Base-by-base conservation (phyloP, 2,797 vertebrate genomes). In the Parotocinclus haroldoi region DNA sequence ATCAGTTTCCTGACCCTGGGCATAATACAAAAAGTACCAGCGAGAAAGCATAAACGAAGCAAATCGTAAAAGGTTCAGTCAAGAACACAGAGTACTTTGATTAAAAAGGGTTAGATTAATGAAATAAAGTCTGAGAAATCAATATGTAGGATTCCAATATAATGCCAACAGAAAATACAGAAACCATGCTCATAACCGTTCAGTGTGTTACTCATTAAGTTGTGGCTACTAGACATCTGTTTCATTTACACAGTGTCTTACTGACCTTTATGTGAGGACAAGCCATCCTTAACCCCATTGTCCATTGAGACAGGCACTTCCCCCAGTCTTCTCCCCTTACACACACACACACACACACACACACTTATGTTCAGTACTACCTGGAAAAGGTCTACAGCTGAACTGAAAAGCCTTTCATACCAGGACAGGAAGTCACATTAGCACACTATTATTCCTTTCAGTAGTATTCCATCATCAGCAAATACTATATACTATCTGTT, bases 251-350 rank as follows among this genome's bases (percentile, higher is more conserved):
- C 56, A 65, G 57, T 42, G 42, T 68, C 60, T 59, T 38, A 38
- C 37, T 63, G 50, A 48, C 58, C 68, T 44, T 54, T 54, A 44
- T 63, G 46, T 42, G 16, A 27, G 49, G 56, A 63, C 51, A 27
- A 37, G 65, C 63, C 64, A 66, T 63, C 51, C 44, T 70, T 56
- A 62, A 68, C 58, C 62, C 69, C 49, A 65, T 65, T 60, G 63
- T 67, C 39, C 66, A 17, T 68, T 72, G 58, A 57, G 46, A 66
- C 18, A 60, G 63, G 59, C 63, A 72, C 63, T 39, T 69, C 52
- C 42, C 69, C 61, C 46, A 54, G n/a, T 61, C 58, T 67, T 64
- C 69, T 72, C 76, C 49, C 9, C 54, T 75, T 75, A 72, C 76
- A 72, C 53, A 64, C 40, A 50, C 44, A 63, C 51, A 63, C 10